These are phyloP conservation scores for Dysidea cf. avara DNA, from an alignment of 37 sponge, comb jelly and placozoan species.

Conservation along the genomic window DNA sequence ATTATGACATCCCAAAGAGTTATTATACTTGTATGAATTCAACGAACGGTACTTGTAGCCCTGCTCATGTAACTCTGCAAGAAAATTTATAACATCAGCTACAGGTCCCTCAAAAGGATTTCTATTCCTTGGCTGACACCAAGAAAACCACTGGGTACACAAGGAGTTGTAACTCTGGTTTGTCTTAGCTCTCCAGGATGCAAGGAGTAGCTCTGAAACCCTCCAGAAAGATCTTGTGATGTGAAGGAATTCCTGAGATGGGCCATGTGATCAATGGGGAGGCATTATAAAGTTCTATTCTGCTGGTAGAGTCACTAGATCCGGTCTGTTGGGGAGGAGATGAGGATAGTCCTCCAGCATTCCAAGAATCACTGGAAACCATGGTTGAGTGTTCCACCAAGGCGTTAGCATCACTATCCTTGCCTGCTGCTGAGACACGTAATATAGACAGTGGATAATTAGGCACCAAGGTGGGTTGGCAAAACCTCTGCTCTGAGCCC, in stretches of 20 bases:
- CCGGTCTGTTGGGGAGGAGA: neutral
- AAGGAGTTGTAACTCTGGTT: neutral
- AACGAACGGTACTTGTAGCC: conserved; percentile 4
- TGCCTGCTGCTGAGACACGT: neutral
- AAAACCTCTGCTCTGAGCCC: neutral
- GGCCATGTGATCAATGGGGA: conserved; percentile 6
- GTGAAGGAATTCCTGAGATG: conserved; percentile 12
- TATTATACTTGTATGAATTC: no score
- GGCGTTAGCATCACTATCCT: neutral
- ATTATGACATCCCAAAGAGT: no score
- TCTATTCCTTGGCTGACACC: neutral
- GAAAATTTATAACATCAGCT: neutral
- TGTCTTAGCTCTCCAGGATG: conserved; percentile 15
- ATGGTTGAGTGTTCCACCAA: conserved; percentile 20
- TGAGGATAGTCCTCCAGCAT: neutral
- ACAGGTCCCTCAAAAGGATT: conserved; percentile 9
- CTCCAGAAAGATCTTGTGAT: neutral
- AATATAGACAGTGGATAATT: neutral
- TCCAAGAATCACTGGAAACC: conserved; percentile 13
- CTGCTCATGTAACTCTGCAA: neutral
- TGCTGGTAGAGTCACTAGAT: neutral
- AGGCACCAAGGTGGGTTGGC: conserved; percentile 4
- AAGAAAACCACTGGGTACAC: conserved; percentile 8
- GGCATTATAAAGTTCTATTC: no score
- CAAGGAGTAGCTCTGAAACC: neutral